Base-by-base conservation (phyloP, 2,888 invertebrate species). In the Adela reaumurella region DNA sequence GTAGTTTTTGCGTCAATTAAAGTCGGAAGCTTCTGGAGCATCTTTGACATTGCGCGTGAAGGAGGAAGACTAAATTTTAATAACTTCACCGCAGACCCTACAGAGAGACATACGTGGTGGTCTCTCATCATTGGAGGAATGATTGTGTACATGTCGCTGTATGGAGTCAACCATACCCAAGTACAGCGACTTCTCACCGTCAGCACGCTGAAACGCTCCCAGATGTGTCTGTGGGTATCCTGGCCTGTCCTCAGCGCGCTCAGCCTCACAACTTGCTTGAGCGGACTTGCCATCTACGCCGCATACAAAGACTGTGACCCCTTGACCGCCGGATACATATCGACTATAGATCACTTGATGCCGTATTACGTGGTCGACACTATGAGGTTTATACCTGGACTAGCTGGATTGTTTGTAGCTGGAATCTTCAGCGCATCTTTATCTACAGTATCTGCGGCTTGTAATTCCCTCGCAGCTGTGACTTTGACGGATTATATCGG, bases 391-490 rank as follows among this genome's bases (percentile, higher is more conserved):
- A 64, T 67, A 0, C 90, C 92, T 0, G 96, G 95, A 0, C 62
- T 97, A 17, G 85, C 94, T 0, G 97, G 97, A 0, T 78, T 97
- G 18, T 95, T 96, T 63, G 89, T 95, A 0, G 92, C 95, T 3
- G 90, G 95, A 2, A 89, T 97, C 52, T 94, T 96, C 64, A 93
- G 93, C 57, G 96, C 93, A 0, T 90, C 94, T 1, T 77, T 96
- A 10, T 94, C 95, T 44, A 94, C 95, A 0, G 89, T 97, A 51
- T 96, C 95, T 0, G 94, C 96, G 0, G 88, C 94, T 1, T 83
- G 96, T 51, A 96, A 95, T 62, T 92, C 95, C 1, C 76, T 97
- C 45, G 89, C 96, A 1, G 95, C 96, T 0, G 92, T 96, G 14
- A 91, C 94, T 0, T 73, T 95, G 44, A 89, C 93, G 60, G 97